Conservation (phyloP, 2,113 vertebrate genomes). For the Entomyzon cyanotis region DNA sequence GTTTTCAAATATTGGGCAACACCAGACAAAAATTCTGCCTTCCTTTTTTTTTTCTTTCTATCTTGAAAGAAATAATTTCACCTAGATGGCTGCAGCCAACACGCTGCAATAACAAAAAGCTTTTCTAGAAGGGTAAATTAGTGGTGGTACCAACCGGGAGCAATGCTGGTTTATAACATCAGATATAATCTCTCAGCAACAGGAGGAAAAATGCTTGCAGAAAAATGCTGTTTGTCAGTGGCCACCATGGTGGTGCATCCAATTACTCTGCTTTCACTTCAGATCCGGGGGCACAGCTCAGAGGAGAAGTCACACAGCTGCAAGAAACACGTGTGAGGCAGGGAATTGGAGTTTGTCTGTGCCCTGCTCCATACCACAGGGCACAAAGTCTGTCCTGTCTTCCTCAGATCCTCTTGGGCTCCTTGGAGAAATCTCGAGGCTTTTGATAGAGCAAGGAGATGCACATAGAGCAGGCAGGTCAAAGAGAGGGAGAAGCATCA, state of each 20-base stretch:
- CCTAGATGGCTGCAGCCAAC: not conserved
- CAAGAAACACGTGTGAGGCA: not conserved
- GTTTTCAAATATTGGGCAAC: not conserved
- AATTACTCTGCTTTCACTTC: not conserved
- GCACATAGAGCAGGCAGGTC: not conserved
- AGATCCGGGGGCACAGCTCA: not conserved
- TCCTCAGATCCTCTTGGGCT: not conserved
- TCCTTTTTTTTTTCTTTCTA: not conserved
- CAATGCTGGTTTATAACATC: not conserved
- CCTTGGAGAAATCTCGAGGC: not conserved
- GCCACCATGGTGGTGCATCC: not conserved
- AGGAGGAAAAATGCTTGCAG: not conserved
- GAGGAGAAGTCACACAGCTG: not conserved
- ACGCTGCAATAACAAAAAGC: not conserved
- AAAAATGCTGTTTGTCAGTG: constrained; percentile 24
- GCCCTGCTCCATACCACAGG: not conserved
- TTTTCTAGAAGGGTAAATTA: constrained; percentile 41
- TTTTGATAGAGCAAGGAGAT: not conserved
- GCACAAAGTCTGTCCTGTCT: not conserved
- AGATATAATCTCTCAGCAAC: constrained; percentile 42
- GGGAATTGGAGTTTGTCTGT: not conserved
- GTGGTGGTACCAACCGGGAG: constrained; percentile 25
- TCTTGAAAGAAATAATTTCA: constrained; percentile 10
- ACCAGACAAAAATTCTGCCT: not conserved
- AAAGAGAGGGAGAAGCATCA: not conserved